Conservation (phyloP, 2,113 vertebrate genomes). For the Gymnogyps californianus region DNA sequence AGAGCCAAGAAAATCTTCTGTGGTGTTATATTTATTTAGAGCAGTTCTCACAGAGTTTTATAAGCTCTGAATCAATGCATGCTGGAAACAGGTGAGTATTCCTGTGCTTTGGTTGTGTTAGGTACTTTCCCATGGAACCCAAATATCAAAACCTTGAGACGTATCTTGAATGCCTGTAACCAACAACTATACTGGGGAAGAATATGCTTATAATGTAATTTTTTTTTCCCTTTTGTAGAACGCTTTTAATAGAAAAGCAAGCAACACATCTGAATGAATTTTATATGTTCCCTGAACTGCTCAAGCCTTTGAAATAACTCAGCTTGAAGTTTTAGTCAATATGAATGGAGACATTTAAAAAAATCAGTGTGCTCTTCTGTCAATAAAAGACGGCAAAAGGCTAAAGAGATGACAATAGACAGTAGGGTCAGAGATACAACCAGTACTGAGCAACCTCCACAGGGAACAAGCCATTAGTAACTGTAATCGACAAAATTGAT, state of each 20-base stretch:
- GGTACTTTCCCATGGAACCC: not conserved
- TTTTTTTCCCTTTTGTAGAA: not conserved
- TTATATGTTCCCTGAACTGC: not conserved
- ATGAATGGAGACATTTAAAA: constrained; percentile 45
- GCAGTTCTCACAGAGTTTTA: not conserved
- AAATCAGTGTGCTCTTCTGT: constrained; percentile 17
- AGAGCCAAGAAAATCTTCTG: not conserved
- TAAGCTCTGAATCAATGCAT: not conserved
- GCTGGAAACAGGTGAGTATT: not conserved
- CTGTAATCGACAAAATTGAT: not conserved
- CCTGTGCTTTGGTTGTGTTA: not conserved
- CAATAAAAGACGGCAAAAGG: constrained; percentile 38
- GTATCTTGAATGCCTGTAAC: not conserved
- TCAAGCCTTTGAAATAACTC: constrained; percentile 45
- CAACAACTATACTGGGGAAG: not conserved
- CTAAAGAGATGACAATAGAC: constrained; percentile 30
- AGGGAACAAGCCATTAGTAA: not conserved
- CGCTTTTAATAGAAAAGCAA: not conserved
- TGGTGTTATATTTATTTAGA: not conserved
- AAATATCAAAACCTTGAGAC: not conserved
- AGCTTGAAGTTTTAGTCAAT: constrained; percentile 58
- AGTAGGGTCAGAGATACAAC: not conserved
- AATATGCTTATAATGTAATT: not conserved
- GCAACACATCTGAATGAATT: constrained; percentile 6
- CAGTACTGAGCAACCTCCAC: not conserved